A percentile compares a stretch with the other conserved stretches of the same genome.
Evolutionary conservation across 2,888 invertebrate genomes (phyloP).

Genomic region (Amblyjoppa proteus): DNA sequence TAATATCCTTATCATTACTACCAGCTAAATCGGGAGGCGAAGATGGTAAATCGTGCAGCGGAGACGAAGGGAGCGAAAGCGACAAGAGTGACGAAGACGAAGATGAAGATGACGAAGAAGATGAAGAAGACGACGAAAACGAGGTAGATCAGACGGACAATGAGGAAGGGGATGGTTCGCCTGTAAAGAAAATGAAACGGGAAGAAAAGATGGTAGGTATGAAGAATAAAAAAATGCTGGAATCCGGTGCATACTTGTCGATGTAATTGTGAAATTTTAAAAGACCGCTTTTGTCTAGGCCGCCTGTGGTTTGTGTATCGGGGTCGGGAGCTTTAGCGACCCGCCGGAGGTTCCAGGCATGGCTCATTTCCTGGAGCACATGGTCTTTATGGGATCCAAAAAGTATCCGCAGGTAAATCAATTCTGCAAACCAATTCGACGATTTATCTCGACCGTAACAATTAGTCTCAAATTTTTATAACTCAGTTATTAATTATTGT

Average conservation of each 20-base stretch:
- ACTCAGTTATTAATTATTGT: neutral
- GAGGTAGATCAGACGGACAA: constrained; percentile 64
- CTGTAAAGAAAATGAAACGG: constrained; percentile 76
- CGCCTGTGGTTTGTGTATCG: constrained; percentile 91
- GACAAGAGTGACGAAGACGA: constrained; percentile 67
- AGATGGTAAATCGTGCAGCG: constrained; percentile 75
- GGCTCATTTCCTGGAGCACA: constrained; percentile 95
- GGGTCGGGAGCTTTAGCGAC: constrained; percentile 93
- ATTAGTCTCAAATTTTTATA: constrained; percentile 73
- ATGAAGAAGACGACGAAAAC: constrained; percentile 64
- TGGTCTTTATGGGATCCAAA: constrained; percentile 98
- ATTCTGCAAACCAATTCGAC: neutral
- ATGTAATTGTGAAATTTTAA: neutral
- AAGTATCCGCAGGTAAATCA: constrained; percentile 92
- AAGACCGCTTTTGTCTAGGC: constrained; percentile 85
- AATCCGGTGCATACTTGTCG: neutral
- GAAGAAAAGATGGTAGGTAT: constrained; percentile 81
- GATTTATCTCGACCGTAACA: neutral
- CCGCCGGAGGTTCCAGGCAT: constrained; percentile 91
- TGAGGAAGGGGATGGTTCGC: constrained; percentile 77
- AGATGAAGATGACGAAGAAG: constrained; percentile 66
- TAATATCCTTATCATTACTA: too few relatives aligned
- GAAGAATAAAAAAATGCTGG: neutral
- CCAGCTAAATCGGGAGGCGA: constrained; percentile 64
- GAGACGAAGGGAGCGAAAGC: constrained; percentile 76